Evolutionary conservation across 1,140 invertebrate genomes (phyloP).

Genomic region (Ctenoplectra terminalis): DNA sequence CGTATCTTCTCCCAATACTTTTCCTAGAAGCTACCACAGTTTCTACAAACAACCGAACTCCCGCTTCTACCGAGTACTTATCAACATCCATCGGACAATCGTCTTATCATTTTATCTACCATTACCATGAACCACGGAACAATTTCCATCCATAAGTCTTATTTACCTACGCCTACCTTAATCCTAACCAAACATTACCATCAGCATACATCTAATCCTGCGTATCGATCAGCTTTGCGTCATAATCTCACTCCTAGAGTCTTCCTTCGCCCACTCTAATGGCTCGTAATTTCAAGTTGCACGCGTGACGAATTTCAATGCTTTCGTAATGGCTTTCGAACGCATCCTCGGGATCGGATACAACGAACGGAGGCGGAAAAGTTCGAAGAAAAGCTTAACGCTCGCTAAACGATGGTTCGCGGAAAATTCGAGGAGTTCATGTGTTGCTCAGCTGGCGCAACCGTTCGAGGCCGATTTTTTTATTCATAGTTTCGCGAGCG

Average conservation of each 20-base stretch:
- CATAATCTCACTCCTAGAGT: background rate
- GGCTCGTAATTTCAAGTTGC: background rate
- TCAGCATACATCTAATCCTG: background rate
- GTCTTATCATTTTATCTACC: background rate
- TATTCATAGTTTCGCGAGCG: background rate
- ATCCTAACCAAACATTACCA: background rate
- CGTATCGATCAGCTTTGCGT: background rate
- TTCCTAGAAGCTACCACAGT: too few species aligned
- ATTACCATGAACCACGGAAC: background rate
- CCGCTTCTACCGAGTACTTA: too few species aligned
- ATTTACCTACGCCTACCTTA: too few species aligned
- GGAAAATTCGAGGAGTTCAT: slow-evolving; percentile 7
- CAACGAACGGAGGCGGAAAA: background rate
- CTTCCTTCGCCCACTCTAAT: background rate
- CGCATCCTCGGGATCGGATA: background rate
- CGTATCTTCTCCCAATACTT: too few species aligned
- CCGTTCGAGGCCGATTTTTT: slow-evolving; percentile 21
- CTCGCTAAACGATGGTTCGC: slow-evolving; percentile 6
- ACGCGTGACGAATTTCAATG: slow-evolving; percentile 2
- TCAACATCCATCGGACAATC: too few species aligned
- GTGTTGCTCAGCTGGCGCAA: slow-evolving; percentile 15
- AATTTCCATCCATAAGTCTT: background rate
- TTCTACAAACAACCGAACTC: too few species aligned
- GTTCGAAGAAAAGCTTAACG: slow-evolving; percentile 14
- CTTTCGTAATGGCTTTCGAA: background rate